phyloP scores from a whole-genome alignment of 1,140 invertebrate genomes.

The Bathynomus jamesi region DNA sequence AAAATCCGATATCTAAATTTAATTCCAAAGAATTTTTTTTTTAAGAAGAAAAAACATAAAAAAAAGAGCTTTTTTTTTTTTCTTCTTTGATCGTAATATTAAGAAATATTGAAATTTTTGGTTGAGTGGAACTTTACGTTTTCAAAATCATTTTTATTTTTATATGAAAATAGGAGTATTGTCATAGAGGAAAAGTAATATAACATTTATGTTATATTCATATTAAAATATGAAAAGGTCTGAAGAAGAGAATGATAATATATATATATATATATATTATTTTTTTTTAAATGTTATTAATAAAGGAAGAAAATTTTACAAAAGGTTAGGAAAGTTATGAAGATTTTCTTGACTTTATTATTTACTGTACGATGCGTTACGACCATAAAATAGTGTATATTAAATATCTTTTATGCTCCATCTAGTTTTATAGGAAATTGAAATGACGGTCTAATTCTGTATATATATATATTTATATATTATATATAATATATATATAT shows the following conservation, averaged over 20 bases:
- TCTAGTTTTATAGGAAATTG: too few relatives aligned
- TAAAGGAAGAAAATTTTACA: too few relatives aligned
- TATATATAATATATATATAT: too few relatives aligned
- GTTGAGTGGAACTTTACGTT: background rate
- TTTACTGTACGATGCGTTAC: too few relatives aligned
- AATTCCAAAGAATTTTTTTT: background rate
- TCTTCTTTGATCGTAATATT: background rate
- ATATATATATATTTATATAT: too few relatives aligned
- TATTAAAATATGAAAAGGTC: background rate
- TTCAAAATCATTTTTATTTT: background rate
- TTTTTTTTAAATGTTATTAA: too few relatives aligned
- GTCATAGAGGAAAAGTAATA: background rate
- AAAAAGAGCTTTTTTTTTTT: background rate
- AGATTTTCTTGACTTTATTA: too few relatives aligned
- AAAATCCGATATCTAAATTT: background rate
- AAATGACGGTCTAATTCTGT: too few relatives aligned
- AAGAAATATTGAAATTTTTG: conserved; percentile 1
- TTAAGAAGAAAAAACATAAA: background rate
- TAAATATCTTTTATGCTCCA: too few relatives aligned
- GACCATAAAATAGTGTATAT: too few relatives aligned
- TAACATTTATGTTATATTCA: background rate
- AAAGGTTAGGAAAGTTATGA: too few relatives aligned
- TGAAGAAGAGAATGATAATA: background rate
- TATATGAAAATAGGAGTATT: background rate
- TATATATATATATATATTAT: too few relatives aligned